Conservation (phyloP, 2,797 vertebrate species). For the Lepus oiostolus region DNA sequence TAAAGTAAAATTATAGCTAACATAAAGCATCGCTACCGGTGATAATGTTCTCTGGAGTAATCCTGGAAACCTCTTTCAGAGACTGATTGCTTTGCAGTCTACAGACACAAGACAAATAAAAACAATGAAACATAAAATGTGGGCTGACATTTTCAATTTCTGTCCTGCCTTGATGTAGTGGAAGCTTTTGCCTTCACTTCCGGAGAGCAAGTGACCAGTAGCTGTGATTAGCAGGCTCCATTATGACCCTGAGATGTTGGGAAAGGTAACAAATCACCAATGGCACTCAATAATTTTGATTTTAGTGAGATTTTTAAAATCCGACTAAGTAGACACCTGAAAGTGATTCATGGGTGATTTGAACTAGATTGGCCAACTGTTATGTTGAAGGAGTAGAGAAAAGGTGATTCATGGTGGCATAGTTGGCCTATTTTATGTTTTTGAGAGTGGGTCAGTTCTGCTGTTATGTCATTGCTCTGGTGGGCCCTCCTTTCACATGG, state of each 20-base stretch:
- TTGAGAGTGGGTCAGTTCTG: background rate
- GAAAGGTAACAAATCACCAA: constrained; percentile 28
- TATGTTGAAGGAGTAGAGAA: background rate
- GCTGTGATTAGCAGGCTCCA: background rate
- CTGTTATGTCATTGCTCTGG: background rate
- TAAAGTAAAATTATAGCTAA: background rate
- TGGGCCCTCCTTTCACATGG: background rate
- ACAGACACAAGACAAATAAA: background rate
- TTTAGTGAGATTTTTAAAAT: constrained; percentile 5
- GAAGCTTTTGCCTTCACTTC: background rate
- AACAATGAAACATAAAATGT: background rate
- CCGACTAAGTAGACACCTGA: constrained; percentile 9
- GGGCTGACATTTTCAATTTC: constrained; percentile 1
- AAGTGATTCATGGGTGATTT: constrained; percentile 45
- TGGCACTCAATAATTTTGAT: background rate
- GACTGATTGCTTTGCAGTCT: background rate
- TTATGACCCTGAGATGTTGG: background rate
- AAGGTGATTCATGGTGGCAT: constrained; percentile 2
- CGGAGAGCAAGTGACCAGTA: background rate
- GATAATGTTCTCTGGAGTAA: background rate
- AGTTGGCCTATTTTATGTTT: background rate
- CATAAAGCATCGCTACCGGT: background rate
- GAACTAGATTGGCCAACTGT: background rate
- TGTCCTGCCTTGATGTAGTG: background rate
- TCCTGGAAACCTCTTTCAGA: background rate